These are phyloP conservation scores for Frankliniella intonsa DNA, from an alignment of 2,888 invertebrate species.

Conservation along the genomic window DNA sequence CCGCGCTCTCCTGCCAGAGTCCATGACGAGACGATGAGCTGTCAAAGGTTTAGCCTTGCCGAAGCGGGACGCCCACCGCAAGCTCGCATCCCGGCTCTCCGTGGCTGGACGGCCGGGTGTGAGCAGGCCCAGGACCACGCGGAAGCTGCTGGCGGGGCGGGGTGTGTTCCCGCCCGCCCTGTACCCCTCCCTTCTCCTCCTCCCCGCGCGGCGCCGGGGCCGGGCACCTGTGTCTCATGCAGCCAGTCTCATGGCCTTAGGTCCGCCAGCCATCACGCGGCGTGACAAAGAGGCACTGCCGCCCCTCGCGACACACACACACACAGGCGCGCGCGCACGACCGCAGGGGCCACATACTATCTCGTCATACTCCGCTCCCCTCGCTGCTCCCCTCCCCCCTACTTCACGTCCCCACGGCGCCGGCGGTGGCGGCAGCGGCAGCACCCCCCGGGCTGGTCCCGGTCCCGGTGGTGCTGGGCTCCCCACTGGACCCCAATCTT, in stretches of 20 bases:
- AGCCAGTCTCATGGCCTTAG: slow-evolving; percentile 17
- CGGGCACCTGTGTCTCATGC: slow-evolving; percentile 3
- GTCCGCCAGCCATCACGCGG: slow-evolving; percentile 11
- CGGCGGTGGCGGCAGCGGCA: too few relatives aligned
- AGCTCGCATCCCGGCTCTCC: background rate
- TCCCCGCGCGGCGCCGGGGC: background rate
- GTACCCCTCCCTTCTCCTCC: background rate
- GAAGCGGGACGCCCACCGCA: too few relatives aligned
- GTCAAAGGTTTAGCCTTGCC: too few relatives aligned
- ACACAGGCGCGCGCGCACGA: too few relatives aligned
- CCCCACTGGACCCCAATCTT: too few relatives aligned
- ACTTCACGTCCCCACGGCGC: background rate
- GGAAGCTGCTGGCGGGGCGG: too few relatives aligned
- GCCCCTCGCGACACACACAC: background rate
- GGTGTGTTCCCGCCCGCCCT: too few relatives aligned
- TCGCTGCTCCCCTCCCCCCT: background rate
- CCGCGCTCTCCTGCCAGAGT: background rate
- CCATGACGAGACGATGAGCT: background rate
- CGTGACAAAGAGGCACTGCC: background rate
- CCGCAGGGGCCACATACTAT: too few relatives aligned
- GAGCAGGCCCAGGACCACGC: too few relatives aligned
- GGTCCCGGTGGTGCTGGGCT: too few relatives aligned
- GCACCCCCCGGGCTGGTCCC: too few relatives aligned
- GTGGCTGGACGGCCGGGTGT: background rate
- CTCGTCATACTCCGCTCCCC: background rate